Conservation (phyloP, 1,140 invertebrate species). For the Monochamus saltuarius region DNA sequence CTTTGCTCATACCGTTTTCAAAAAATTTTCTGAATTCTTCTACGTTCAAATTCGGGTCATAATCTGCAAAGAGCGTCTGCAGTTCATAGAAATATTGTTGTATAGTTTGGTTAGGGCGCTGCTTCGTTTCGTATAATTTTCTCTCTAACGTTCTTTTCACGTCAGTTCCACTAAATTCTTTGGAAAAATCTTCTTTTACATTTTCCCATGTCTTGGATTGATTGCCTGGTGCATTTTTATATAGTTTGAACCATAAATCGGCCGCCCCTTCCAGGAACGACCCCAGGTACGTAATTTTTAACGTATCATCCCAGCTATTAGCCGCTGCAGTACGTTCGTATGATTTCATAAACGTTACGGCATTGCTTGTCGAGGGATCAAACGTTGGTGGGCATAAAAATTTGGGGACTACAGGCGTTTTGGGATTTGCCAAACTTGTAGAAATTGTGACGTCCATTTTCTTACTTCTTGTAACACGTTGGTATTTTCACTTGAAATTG, state of each 20-base stretch:
- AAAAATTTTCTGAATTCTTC: constrained; percentile 8
- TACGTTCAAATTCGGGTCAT: background rate
- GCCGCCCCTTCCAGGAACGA: background rate
- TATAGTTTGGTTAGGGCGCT: background rate
- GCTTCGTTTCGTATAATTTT: background rate
- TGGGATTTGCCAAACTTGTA: background rate
- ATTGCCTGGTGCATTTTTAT: background rate
- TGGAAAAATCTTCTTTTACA: background rate
- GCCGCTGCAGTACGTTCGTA: constrained; percentile 1
- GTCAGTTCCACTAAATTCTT: background rate
- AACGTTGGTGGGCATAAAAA: constrained; percentile 6
- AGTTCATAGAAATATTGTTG: background rate
- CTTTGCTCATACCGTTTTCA: background rate
- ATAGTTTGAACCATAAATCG: background rate
- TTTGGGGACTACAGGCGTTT: background rate
- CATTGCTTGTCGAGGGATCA: background rate
- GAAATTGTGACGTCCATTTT: background rate
- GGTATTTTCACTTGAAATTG: too few relatives aligned
- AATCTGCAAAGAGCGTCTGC: background rate
- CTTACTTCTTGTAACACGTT: background rate
- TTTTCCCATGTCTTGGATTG: background rate
- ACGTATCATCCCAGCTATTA: background rate
- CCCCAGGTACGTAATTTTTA: background rate
- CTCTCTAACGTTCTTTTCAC: background rate
- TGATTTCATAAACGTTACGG: background rate